Evolutionary conservation across 2,113 vertebrate genomes (phyloP), one percentile per base, ranked within the genome.

Genomic region (Serilophus lunatus): DNA sequence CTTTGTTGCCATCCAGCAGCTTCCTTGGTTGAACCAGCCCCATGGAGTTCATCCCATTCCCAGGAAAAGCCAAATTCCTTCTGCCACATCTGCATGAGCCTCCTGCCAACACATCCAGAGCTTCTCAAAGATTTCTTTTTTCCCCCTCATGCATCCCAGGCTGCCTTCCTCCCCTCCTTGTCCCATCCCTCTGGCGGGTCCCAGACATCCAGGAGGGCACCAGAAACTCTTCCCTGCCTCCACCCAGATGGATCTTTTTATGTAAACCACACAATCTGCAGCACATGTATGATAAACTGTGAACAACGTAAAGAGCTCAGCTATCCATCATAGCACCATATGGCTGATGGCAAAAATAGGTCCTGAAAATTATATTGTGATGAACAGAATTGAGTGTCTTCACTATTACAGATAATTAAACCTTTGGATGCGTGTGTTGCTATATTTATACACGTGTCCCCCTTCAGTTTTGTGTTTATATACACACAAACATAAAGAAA

Each of bases 271-370:
- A 75, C 69, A 81, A 75, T 80, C 85, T 77, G 66, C 61, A 57
- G 75, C 7, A 5, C 33, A 26, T 60, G 25, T 35, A 16, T 1
- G 36, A 85, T 13, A 85, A 96, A 33, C 82, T 79, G 84, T 82
- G 95, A 96, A 28, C 66, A 76, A 91, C 5, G 16, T 63, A 72
- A 88, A 80, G 75, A 88, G 92, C 92, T 94, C 82, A 90, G 75
- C 78, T 79, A 65, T 60, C 90, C 90, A 2, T 88, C 94, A 63
- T 35, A 3, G 68, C 82, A 40, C 92, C 95, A 86, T 92, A 95
- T 92, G 96, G 82, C 29, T 57, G 59, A 7, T 51, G 94, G 3
- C 53, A 92, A 93, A 96, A 83, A 86, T 76, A 95, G 50, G 71
- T 77, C 66, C 71, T 85, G 60, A 91, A 71, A 83, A 91, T 84